Conservation (phyloP, 2,888 invertebrate genomes). For the Campoplex capitator region DNA sequence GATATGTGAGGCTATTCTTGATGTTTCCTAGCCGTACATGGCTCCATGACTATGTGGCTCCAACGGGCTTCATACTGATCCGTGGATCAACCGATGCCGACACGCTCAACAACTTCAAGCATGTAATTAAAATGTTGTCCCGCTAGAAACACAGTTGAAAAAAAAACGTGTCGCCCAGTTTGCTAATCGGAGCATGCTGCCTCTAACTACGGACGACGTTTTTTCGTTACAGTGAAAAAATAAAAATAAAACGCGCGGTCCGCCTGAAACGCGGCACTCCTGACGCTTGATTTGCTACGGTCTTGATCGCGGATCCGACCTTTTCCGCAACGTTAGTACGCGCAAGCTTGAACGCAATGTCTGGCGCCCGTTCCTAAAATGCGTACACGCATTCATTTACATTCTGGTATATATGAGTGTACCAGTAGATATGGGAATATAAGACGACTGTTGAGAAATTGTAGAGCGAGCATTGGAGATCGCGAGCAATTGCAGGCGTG, state of each 20-base stretch:
- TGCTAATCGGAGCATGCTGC: slow-evolving; percentile 55
- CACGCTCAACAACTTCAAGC: neutral
- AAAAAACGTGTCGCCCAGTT: slow-evolving; percentile 25
- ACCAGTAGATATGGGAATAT: slow-evolving; percentile 3
- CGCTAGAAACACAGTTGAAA: neutral
- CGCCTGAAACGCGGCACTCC: slow-evolving; percentile 32
- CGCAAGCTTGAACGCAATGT: slow-evolving; percentile 9
- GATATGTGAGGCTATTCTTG: slow-evolving; percentile 1
- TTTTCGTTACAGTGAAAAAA: neutral
- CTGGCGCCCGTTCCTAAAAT: slow-evolving; percentile 56
- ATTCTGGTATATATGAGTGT: neutral
- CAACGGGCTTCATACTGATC: neutral
- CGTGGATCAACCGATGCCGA: slow-evolving; percentile 1
- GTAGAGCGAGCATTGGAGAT: slow-evolving; percentile 19
- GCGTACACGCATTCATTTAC: neutral
- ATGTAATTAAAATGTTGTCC: slow-evolving; percentile 7
- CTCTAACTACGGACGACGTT: slow-evolving; percentile 21
- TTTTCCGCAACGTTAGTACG: slow-evolving; percentile 58
- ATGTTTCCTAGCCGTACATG: slow-evolving; percentile 4
- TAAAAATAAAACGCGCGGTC: slow-evolving; percentile 7
- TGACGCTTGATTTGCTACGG: slow-evolving; percentile 51
- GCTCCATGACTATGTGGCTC: slow-evolving; percentile 27
- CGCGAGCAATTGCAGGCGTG: neutral
- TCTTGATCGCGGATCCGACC: slow-evolving; percentile 46
- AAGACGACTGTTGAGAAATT: slow-evolving; percentile 27